Conservation (phyloP, 2,113 vertebrate genomes). For the Clarias gariepinus region DNA sequence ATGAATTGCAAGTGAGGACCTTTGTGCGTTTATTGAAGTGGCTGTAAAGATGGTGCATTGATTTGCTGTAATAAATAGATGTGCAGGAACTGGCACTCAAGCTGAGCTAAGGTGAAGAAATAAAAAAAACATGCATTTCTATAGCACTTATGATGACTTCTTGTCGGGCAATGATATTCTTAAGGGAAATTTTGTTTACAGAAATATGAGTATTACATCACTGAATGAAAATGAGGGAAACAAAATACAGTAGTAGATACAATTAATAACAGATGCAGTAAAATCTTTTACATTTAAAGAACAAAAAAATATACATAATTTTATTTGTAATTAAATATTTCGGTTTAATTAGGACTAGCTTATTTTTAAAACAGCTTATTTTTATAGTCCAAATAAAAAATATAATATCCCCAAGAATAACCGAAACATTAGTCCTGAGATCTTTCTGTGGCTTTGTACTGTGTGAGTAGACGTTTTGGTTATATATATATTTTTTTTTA, state of each 20-base stretch:
- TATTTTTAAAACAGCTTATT: no score
- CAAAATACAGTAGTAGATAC: background rate
- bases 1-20: conserved; percentile 29
- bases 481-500: background rate
- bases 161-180: background rate
- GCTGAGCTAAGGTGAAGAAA: conserved; percentile 4
- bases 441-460: background rate
- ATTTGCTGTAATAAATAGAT: conserved; percentile 12
- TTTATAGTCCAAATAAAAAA: background rate
- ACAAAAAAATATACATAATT: background rate
- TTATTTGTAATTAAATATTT: background rate
- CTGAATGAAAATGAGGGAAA: background rate
- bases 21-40: conserved; percentile 31
- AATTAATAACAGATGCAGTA: background rate
- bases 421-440: background rate
- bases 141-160: background rate
- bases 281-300: no score
- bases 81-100: background rate
- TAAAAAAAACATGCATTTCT: conserved; percentile 19
- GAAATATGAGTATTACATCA: background rate
- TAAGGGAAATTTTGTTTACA: conserved; percentile 11
- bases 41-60: conserved; percentile 33
- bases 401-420: background rate
- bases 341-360: background rate
- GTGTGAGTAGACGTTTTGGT: background rate